These are phyloP conservation scores for Rhynchophorus ferrugineus DNA, from an alignment of 1,140 invertebrate genomes.

Conservation along the genomic window DNA sequence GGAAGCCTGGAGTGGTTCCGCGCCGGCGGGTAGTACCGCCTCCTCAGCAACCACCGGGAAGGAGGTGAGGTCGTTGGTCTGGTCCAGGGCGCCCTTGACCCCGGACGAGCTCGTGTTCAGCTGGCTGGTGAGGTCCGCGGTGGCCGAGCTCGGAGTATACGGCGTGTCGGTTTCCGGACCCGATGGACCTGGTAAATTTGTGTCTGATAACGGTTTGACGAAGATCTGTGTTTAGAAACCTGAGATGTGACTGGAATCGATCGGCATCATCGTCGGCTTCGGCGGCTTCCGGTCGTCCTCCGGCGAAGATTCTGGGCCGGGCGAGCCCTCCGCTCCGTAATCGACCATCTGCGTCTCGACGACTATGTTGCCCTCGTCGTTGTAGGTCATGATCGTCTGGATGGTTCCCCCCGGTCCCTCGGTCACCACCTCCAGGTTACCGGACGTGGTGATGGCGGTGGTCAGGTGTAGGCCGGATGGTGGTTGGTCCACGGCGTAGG, in stretches of 20 bases:
- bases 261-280: neutral
- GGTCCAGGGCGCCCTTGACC: neutral
- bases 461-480: conserved; percentile 26
- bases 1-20: too few species aligned
- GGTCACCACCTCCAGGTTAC: conserved; percentile 34
- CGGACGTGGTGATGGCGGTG: conserved; percentile 29
- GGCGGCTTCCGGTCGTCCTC: neutral
- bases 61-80: conserved; percentile 1
- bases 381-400: conserved; percentile 30
- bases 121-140: conserved; percentile 6
- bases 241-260: conserved; percentile 11
- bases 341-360: conserved; percentile 21
- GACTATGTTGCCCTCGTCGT: conserved; percentile 31
- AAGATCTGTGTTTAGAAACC: too few species aligned
- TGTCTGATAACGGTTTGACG: neutral
- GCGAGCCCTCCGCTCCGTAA: neutral
- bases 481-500: conserved; percentile 15
- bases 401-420: conserved; percentile 30
- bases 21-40: too few species aligned
- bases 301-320: neutral
- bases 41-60: too few species aligned
- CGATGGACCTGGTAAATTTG: conserved; percentile 4
- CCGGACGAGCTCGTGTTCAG: conserved; percentile 7
- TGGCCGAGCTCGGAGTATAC: neutral
- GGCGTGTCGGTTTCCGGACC: conserved; percentile 11